Base-by-base conservation (phyloP, 1,140 invertebrate species). In the Dufourea novaeangliae region DNA sequence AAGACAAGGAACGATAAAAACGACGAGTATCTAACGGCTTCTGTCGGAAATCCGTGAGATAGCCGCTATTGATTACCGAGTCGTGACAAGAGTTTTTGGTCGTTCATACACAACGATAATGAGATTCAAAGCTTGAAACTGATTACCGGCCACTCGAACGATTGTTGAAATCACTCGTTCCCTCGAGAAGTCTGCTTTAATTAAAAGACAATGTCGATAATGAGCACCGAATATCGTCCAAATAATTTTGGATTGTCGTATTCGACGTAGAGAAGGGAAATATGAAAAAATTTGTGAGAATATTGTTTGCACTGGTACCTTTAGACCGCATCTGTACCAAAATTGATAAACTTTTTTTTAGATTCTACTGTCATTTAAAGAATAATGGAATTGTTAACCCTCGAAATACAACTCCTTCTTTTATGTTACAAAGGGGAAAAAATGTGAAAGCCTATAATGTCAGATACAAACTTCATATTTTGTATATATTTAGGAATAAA, bases 151-250 rank as follows among this genome's bases (percentile, higher is more conserved):
- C 37, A 25, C 39, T 41, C 27, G 11, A 50, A 4, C 41, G 41
- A 50, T 39, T 29, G 27, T 29, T 39, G 63, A 29, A 39, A 29
- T n/a, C 63, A 29, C 22, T 50, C 37, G 20, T 50, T 32, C 11
- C 41, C 10, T 20, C 25, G 63, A 32, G 22, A 22, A 66, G 41
- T 7, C n/a, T 3, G 17, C 22, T 66, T 66, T 66, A 66, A 66
- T 66, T 66, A 66, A 46, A 66, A 39, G 20, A 29, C 22, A 29
- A 6, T 22, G 41, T 29, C 41, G 54, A 57, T 57, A 46, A 29
- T 46, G 39, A 29, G 20, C 41, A 25, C 25, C 4, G 41, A 66
- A 32, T 22, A 22, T 66, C 63, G 22, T 17, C 32, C 39, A 20
- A 14, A 20, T 10, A 66, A 39, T 32, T 32, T 50, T 46, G 11